These are phyloP conservation scores for Ceuthmochares aereus DNA, from an alignment of 2,113 vertebrate species.

Conservation along the genomic window DNA sequence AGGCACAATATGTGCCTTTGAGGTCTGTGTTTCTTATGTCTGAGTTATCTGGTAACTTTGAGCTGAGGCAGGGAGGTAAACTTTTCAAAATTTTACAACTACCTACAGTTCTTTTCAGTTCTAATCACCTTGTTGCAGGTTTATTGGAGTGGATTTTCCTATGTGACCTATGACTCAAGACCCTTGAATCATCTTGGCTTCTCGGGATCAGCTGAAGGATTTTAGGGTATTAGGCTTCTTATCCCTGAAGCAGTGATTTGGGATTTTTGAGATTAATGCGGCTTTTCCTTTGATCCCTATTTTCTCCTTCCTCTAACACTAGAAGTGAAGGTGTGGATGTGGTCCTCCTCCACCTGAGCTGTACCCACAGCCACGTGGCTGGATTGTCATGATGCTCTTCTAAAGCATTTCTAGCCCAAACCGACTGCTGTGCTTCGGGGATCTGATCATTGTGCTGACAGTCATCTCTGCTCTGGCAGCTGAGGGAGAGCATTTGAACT, in stretches of 20 bases:
- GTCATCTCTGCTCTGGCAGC: neutral
- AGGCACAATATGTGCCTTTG: neutral
- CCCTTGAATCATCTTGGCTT: neutral
- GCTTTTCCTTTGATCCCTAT: neutral
- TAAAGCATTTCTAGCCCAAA: accelerated
- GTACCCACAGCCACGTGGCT: accelerated
- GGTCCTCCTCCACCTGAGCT: neutral
- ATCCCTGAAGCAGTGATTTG: neutral
- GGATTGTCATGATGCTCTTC: neutral
- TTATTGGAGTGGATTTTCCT: neutral
- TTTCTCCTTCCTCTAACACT: neutral
- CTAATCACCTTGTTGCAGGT: neutral
- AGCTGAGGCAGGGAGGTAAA: neutral
- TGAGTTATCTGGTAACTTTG: neutral
- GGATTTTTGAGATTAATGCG: neutral
- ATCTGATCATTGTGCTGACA: neutral
- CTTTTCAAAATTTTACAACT: neutral
- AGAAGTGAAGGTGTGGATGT: neutral
- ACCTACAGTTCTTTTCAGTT: neutral
- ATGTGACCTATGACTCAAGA: neutral
- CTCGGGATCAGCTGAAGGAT: neutral
- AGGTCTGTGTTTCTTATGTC: neutral
- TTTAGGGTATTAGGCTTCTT: neutral
- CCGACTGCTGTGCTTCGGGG: accelerated
- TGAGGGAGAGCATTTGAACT: neutral